Conservation (phyloP, 2,888 invertebrate species). For the Spatulosminthurus flaviceps region DNA sequence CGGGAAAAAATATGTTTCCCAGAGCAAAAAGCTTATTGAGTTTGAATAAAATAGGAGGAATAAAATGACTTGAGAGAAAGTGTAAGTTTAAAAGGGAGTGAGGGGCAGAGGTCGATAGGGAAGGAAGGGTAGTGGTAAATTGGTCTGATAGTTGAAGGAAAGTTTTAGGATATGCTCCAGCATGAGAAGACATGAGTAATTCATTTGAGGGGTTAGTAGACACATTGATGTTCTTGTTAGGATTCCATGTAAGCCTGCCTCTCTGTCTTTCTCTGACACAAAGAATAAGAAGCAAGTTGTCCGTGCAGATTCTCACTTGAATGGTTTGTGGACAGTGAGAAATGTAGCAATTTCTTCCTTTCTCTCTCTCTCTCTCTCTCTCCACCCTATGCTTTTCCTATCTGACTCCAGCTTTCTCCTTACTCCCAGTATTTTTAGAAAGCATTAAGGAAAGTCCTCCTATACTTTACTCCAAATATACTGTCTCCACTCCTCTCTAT, state of each 20-base stretch:
- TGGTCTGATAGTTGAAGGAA: no score
- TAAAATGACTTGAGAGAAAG: not conserved
- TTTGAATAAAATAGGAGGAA: not conserved
- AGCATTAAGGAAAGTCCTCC: no score
- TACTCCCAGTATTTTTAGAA: no score
- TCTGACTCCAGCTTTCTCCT: no score
- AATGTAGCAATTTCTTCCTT: conserved; percentile 52
- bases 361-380: not conserved
- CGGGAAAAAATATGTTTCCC: no score
- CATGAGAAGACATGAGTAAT: not conserved
- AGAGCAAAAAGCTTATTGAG: no score
- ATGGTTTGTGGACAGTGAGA: conserved; percentile 49
- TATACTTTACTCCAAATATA: no score
- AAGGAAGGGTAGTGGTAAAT: no score
- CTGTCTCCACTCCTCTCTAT: no score
- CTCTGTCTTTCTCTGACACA: conserved; percentile 2
- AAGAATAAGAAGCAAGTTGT: conserved; percentile 27
- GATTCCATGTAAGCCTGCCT: conserved; percentile 4
- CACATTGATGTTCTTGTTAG: conserved; percentile 2
- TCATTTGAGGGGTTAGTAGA: conserved; percentile 4
- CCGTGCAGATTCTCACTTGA: conserved; percentile 29
- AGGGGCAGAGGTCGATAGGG: not conserved
- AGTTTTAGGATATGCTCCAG: no score
- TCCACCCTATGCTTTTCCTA: no score
- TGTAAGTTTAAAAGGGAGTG: not conserved